phyloP scores from a whole-genome alignment of 2,888 invertebrate species.

The Pelosia muscerda region DNA sequence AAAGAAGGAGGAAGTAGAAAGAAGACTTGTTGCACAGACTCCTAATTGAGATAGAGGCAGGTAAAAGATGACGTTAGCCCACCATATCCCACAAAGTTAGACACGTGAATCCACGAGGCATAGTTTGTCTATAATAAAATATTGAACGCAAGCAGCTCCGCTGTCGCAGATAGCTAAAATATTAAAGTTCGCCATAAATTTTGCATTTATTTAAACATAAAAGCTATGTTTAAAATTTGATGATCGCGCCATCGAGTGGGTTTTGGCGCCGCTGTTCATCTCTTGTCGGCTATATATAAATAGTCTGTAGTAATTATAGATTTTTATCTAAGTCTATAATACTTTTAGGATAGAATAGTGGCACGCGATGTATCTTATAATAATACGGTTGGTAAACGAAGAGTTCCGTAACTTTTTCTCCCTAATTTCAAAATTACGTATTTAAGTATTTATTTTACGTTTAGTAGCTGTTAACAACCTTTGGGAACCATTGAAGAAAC shows the following conservation, averaged over 20 bases:
- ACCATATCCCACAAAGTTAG: background rate
- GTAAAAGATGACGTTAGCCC: no score
- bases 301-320: constrained; percentile 44
- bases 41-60: no score
- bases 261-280: constrained; percentile 39
- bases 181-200: constrained; percentile 40
- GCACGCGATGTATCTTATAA: constrained; percentile 17
- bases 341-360: constrained; percentile 10
- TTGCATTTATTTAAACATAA: constrained; percentile 45
- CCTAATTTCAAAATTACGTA: background rate
- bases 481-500: no score
- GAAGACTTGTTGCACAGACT: no score
- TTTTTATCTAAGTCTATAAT: constrained; percentile 31
- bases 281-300: constrained; percentile 34
- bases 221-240: constrained; percentile 42
- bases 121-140: background rate
- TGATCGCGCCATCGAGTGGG: constrained; percentile 34
- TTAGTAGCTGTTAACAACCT: background rate
- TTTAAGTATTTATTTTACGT: background rate
- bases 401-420: background rate
- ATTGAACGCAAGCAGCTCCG: background rate
- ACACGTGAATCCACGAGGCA: background rate
- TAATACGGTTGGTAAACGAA: background rate
- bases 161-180: constrained; percentile 10
- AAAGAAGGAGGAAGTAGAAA: no score